Evolutionary conservation across 2,888 invertebrate species (phyloP).

Genomic region (Himalopsyche anomala): DNA sequence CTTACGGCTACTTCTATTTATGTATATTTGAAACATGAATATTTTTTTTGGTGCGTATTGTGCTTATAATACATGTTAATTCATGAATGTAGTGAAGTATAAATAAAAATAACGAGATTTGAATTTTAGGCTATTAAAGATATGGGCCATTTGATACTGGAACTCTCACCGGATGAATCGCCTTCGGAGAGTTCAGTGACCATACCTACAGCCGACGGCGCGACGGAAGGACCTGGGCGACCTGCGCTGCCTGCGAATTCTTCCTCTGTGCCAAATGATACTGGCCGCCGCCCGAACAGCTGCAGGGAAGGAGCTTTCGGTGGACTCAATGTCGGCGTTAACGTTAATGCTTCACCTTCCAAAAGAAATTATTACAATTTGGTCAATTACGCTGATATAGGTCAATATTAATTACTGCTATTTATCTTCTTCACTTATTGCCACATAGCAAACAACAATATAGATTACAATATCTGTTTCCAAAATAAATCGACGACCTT

Average conservation of each 20-base stretch:
- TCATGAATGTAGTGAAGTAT: too few species aligned
- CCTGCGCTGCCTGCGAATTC: background rate
- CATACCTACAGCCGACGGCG: background rate
- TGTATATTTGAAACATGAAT: too few species aligned
- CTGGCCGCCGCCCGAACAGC: slow-evolving; percentile 59
- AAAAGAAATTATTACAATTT: slow-evolving; percentile 65
- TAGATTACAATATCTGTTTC: too few species aligned
- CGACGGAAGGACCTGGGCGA: background rate
- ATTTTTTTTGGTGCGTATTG: too few species aligned
- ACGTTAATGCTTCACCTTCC: slow-evolving; percentile 65
- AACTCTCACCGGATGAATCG: slow-evolving; percentile 38
- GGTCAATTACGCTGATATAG: slow-evolving; percentile 63
- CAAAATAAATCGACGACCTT: background rate
- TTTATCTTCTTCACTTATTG: background rate
- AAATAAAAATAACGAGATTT: background rate
- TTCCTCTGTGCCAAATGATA: background rate
- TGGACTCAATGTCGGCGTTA: slow-evolving; percentile 59
- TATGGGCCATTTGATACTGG: slow-evolving; percentile 23
- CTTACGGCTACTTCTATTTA: too few species aligned
- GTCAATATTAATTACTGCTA: slow-evolving; percentile 43
- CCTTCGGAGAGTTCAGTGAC: background rate
- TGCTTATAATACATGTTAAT: too few species aligned
- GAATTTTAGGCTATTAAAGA: slow-evolving; percentile 58
- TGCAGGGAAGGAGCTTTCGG: slow-evolving; percentile 61
- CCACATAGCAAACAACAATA: too few species aligned